phyloP scores from a whole-genome alignment of 2,113 vertebrate genomes.

The Zapus hudsonius region DNA sequence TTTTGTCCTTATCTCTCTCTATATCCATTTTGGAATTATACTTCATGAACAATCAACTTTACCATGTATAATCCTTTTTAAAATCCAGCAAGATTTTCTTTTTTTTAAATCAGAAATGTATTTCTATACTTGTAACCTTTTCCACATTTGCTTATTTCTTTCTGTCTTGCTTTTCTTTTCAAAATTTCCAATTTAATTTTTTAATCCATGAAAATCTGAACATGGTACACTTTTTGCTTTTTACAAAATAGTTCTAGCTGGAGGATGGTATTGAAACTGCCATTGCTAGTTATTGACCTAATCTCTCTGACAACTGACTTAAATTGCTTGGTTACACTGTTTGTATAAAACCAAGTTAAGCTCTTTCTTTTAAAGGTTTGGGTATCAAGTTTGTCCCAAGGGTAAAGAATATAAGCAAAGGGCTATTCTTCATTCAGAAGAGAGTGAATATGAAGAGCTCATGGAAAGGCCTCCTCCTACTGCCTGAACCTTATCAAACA shows the following conservation, averaged over 20 bases:
- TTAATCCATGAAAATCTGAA: not conserved
- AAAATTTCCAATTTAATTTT: not conserved
- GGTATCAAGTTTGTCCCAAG: not conserved
- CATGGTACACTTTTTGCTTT: not conserved
- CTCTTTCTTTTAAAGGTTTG: not conserved
- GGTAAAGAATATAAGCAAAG: too few relatives aligned
- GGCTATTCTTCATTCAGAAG: not conserved
- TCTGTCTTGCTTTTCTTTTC: not conserved
- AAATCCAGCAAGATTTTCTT: not conserved
- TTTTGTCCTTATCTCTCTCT: not conserved
- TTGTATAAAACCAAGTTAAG: not conserved
- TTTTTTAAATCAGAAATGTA: not conserved
- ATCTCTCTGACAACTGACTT: not conserved
- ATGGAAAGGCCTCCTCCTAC: not conserved
- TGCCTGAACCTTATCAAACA: not conserved
- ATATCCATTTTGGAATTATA: not conserved
- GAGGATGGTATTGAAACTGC: not conserved
- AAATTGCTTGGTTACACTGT: not conserved
- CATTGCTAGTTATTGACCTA: not conserved
- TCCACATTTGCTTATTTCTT: not conserved
- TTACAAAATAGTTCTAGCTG: not conserved
- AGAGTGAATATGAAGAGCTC: not conserved
- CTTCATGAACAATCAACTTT: not conserved
- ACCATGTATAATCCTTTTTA: not conserved
- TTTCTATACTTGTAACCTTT: too few relatives aligned